Evolutionary conservation across 2,797 vertebrate species (phyloP).

Genomic region (Hippopotamyrus pictus): DNA sequence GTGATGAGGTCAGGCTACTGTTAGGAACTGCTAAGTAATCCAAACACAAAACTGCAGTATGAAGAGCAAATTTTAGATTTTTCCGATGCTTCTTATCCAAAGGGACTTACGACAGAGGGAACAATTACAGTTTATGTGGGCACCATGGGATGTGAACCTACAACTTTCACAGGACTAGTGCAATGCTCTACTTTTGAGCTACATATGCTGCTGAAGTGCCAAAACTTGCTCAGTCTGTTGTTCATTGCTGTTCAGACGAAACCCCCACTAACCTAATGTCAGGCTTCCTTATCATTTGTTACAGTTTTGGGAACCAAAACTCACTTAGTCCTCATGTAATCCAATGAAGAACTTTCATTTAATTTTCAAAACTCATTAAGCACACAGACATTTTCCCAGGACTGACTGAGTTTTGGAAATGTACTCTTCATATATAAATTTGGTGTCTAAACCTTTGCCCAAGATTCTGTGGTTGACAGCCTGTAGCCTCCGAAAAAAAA

Average conservation of each 20-base stretch:
- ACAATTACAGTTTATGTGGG: neutral
- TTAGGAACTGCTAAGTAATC: neutral
- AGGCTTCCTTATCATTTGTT: neutral
- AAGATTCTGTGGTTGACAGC: neutral
- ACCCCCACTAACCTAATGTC: neutral
- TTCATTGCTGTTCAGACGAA: neutral
- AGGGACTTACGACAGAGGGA: neutral
- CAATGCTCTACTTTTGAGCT: neutral
- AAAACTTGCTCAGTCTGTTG: neutral
- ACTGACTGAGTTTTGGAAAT: neutral
- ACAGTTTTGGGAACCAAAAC: neutral
- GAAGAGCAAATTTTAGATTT: neutral
- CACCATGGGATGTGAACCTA: neutral
- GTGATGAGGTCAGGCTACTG: neutral
- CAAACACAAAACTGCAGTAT: neutral
- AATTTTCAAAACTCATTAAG: neutral
- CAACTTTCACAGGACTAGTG: neutral
- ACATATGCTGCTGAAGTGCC: neutral
- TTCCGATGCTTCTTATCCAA: neutral
- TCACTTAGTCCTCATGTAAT: neutral
- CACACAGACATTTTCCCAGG: neutral
- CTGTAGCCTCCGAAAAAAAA: neutral
- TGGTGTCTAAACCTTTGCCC: neutral
- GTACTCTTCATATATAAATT: neutral
- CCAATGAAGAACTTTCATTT: neutral